Evolutionary conservation across 2,797 vertebrate genomes (phyloP).

Genomic region (Pangasius krempfi): DNA sequence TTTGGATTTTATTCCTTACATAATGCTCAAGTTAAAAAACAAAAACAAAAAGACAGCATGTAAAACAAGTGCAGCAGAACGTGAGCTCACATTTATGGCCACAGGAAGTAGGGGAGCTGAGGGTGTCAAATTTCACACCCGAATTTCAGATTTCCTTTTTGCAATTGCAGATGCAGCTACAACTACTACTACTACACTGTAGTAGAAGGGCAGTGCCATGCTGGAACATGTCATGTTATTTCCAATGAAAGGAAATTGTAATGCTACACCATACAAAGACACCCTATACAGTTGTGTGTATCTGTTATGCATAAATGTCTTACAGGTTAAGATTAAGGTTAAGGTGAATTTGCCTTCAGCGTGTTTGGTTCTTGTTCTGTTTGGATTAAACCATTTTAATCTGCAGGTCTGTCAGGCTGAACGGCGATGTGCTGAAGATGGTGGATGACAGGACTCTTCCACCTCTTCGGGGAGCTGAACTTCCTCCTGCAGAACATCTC

Average conservation of each 20-base stretch:
- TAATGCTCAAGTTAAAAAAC: not conserved
- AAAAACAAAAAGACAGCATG: not conserved
- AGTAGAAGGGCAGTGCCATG: not conserved
- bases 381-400: not conserved
- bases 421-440: conserved; percentile 83
- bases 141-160: not conserved
- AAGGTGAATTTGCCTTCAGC: too few species aligned
- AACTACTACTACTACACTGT: too few species aligned
- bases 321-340: not conserved
- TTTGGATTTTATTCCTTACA: not conserved
- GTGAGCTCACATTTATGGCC: not conserved
- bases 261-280: not conserved
- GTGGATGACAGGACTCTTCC: conserved; percentile 84
- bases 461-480: conserved; percentile 67
- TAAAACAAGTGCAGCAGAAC: not conserved
- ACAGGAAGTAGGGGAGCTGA: too few species aligned
- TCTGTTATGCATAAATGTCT: not conserved
- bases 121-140: too few species aligned
- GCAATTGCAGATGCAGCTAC: too few species aligned
- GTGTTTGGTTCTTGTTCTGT: not conserved
- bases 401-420: conserved; percentile 82
- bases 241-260: not conserved
- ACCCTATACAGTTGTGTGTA: not conserved
- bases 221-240: not conserved
- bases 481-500: conserved; percentile 71